Evolutionary conservation across 35 echinoderm and acorn worm species (phyloP), one percentile per base, ranked within the genome.

Genomic region (Stichopus chloronotus): DNA sequence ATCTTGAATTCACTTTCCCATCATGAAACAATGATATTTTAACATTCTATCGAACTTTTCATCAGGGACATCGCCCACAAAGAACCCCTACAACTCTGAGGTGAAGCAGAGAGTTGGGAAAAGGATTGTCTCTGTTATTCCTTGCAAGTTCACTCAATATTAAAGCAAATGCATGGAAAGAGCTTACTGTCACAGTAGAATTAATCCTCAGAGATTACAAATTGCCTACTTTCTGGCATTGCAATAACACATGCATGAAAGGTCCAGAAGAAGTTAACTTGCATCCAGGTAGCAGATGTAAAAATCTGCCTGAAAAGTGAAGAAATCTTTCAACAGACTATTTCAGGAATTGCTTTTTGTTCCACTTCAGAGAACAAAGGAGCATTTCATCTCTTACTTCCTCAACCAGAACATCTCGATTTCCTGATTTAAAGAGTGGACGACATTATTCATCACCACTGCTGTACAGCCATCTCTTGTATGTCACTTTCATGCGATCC

Each of bases 401-500:
- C 22, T 81, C 11, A 21, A 24, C 22, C 61, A 65, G 61, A 65
- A 65, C 19, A 65, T 65, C 78, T 54, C 22, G 22, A 12, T 17
- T 81, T 21, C 19, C 19, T 16, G 12, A 11, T 65, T 11, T 19
- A 65, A 8, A 19, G 0, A 14, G 61, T 21, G 6, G 22, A 21
- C 61, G 9, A 4, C 58, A 22, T 88, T 88, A 91, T 90, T 87
- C 58, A 10, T 94, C 90, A 5, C 93, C 83, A 30, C 93, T 94
- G 16, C 72, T 91, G 63, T 92, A 99, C 25, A 94, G 55, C 63
- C 92, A 95, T 55, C 97, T 94, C 93, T 95, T 94, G 91, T 96
- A 99, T 8, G 93, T 93, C 23, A 93, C 97, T 87, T 99, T 99
- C 97, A 99, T 99, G 55, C 97, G 92, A 69, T 99, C 97, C 97